Evolutionary conservation across 2,797 vertebrate genomes (phyloP).

Genomic region (Ctenosaura bakeri): DNA sequence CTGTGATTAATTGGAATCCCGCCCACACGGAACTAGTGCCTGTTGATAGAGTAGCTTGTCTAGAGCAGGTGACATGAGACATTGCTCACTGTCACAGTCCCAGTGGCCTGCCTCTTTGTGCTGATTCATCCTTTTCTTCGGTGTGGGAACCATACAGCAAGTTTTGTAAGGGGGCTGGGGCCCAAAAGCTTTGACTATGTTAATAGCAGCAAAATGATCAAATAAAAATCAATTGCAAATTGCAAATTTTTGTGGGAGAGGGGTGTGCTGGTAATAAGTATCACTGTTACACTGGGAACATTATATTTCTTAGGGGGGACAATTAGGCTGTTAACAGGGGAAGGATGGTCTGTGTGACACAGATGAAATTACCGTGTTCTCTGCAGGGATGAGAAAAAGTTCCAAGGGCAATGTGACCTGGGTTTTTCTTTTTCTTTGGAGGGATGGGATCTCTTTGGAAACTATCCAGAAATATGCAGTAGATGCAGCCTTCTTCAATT

Average conservation of each 20-base stretch:
- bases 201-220: neutral
- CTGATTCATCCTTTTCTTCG: conserved; percentile 23
- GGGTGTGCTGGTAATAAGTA: neutral
- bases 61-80: neutral
- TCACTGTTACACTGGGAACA: neutral
- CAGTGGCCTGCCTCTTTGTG: conserved; percentile 13
- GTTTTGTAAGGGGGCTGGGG: neutral
- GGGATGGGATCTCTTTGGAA: neutral
- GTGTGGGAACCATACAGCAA: neutral
- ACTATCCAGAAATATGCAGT: neutral
- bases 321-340: neutral
- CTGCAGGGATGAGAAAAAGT: neutral
- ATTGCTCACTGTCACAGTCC: conserved; percentile 5
- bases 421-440: neutral
- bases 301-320: neutral
- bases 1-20: conserved; percentile 63
- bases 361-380: neutral
- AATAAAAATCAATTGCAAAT: neutral
- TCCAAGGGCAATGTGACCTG: neutral
- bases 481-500: neutral
- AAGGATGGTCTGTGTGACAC: neutral
- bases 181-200: neutral
- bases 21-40: neutral
- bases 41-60: conserved; percentile 19
- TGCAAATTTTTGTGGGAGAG: neutral